phyloP scores from a whole-genome alignment of 2,888 invertebrate genomes.

The Chirona hameri region DNA sequence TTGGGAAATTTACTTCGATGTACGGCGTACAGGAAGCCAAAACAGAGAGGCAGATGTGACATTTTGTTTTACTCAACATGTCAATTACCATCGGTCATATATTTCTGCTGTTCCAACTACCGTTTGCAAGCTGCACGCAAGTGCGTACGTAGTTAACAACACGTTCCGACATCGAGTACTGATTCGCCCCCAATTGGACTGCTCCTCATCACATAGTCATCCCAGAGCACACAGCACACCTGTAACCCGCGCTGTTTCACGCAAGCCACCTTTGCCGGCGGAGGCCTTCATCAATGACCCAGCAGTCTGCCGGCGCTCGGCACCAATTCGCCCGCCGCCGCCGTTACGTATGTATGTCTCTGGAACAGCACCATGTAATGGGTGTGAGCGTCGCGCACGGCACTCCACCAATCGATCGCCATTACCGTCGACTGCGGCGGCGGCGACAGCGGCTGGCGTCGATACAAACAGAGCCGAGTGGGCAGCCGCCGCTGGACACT shows the following conservation, averaged over 20 bases:
- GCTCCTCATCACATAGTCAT: not conserved
- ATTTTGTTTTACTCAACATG: no score
- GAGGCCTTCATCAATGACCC: not conserved
- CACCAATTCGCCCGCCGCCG: not conserved
- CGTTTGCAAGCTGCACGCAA: no score
- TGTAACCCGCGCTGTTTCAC: not conserved
- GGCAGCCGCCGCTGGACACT: not conserved
- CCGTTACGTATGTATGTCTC: not conserved
- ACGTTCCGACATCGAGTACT: no score
- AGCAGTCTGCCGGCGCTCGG: not conserved
- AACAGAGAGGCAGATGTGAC: no score
- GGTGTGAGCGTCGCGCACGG: not conserved
- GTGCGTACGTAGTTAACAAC: no score
- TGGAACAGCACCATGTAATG: not conserved
- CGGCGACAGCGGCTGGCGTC: not conserved
- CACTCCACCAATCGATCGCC: not conserved
- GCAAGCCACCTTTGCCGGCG: not conserved
- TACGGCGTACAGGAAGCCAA: no score
- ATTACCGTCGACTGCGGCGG: not conserved
- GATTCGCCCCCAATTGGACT: not conserved
- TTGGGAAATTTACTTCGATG: no score
- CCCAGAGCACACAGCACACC: no score
- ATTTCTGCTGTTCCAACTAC: no score
- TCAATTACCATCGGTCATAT: no score
- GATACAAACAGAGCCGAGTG: not conserved